Evolutionary conservation across 1,140 invertebrate species (phyloP).

Genomic region (Tribolium madens): DNA sequence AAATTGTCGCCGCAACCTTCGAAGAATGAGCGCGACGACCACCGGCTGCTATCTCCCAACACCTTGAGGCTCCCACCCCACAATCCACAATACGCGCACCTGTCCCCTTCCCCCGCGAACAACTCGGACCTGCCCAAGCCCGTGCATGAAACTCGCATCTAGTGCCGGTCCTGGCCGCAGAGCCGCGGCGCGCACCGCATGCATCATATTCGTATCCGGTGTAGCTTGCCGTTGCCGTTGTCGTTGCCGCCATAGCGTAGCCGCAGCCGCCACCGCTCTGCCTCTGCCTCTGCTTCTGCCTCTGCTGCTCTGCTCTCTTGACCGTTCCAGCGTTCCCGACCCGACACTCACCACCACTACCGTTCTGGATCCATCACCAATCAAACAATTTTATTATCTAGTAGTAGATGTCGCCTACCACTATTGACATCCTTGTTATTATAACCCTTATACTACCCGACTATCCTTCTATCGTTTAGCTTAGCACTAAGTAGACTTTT

Average conservation of each 20-base stretch:
- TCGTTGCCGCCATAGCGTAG: conserved; percentile 37
- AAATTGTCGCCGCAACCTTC: conserved; percentile 68
- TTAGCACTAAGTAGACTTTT: conserved; percentile 62
- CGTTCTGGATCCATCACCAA: conserved; percentile 31
- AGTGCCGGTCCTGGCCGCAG: conserved; percentile 64
- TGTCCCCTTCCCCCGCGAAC: conserved; percentile 65
- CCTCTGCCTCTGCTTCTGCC: background rate
- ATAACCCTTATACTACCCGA: conserved; percentile 36
- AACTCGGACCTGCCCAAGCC: conserved; percentile 75
- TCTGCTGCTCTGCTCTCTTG: conserved; percentile 13
- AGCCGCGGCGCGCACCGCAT: conserved; percentile 43
- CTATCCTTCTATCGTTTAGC: conserved; percentile 56
- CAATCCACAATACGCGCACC: conserved; percentile 63
- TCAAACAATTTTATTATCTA: background rate
- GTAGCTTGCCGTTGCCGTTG: conserved; percentile 46
- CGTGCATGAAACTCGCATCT: conserved; percentile 80
- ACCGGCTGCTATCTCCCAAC: conserved; percentile 64
- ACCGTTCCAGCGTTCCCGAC: conserved; percentile 29
- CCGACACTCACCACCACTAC: background rate
- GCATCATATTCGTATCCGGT: conserved; percentile 36
- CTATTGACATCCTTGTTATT: conserved; percentile 25
- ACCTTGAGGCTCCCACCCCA: conserved; percentile 63
- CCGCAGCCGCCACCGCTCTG: conserved; percentile 21
- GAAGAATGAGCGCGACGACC: conserved; percentile 68
- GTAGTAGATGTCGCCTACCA: conserved; percentile 44